These are phyloP conservation scores for Sinodicranocentrus sp. DNA, from an alignment of 2,888 invertebrate genomes.

Conservation along the genomic window DNA sequence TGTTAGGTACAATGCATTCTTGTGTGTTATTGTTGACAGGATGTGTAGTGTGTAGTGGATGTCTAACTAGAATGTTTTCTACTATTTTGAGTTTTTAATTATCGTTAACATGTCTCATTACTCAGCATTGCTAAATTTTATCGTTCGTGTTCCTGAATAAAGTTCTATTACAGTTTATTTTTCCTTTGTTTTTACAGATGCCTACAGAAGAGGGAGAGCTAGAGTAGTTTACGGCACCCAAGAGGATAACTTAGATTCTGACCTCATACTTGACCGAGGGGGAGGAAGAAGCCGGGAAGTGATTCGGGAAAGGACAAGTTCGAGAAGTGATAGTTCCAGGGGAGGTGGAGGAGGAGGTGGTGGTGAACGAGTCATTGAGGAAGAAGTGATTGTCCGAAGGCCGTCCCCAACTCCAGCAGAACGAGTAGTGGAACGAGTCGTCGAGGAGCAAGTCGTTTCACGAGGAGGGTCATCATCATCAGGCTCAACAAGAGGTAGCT, in stretches of 20 bases:
- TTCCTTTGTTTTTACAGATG: conserved; percentile 26
- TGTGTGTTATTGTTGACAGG: too few relatives aligned
- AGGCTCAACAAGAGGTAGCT: conserved; percentile 35
- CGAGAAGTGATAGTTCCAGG: conserved; percentile 3
- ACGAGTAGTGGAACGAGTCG: conserved; percentile 55
- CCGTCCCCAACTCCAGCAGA: conserved; percentile 34
- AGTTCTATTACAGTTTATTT: too few relatives aligned
- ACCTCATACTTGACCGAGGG: conserved; percentile 36
- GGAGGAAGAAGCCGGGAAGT: background rate
- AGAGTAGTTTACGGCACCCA: conserved; percentile 45
- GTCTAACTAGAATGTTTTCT: too few relatives aligned
- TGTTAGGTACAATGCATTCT: too few relatives aligned
- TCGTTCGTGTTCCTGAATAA: too few relatives aligned
- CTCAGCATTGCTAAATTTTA: too few relatives aligned
- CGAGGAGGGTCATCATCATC: too few relatives aligned
- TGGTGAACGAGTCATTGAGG: conserved; percentile 41
- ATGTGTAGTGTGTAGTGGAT: too few relatives aligned
- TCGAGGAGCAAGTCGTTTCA: conserved; percentile 48
- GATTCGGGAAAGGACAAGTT: conserved; percentile 13
- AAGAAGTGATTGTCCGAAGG: conserved; percentile 47
- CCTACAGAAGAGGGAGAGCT: conserved; percentile 26
- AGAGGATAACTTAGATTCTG: conserved; percentile 44
- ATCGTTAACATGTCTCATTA: too few relatives aligned
- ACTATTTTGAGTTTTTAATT: too few relatives aligned
- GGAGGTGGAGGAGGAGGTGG: background rate